Base-by-base conservation (phyloP, 2,113 vertebrate species). In the Pelvicachromis taeniatus region DNA sequence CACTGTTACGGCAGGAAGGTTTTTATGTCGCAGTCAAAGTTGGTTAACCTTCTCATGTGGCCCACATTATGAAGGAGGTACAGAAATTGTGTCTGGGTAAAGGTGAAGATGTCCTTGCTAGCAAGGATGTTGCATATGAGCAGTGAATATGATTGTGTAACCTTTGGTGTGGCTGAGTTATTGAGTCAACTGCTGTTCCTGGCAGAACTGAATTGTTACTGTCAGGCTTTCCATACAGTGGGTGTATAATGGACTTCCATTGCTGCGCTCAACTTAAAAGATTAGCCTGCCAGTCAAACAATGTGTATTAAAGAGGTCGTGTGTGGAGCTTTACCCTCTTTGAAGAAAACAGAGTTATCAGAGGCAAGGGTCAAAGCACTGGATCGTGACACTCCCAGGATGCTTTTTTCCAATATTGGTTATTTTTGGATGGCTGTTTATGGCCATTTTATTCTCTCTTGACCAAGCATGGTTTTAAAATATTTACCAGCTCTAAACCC, bases 151-250 rank as follows among this genome's bases (percentile, higher is more conserved):
- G 88, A 83, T 92, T 90, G 83, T 16, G 56, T 85, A 86, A 93
- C 89, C 92, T 87, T 84, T 91, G 87, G 81, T 14, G 77, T 84
- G 78, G 85, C 81, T 83, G 90, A 88, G 84, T 87, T 91, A 92
- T 92, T 9, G 65, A 91, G 87, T 87, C 81, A 55, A 45, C 81
- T 6, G 33, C 75, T 63, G 73, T 21, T 75, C 38, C 45, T 78
- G 87, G 80, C 80, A 77, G 78, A n/a, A 48, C 59, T 79, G 87
- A 87, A 80, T 85, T 58, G 82, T 80, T 83, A 70, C 84, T 85
- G 86, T 89, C 86, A 81, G 81, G 19, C 68, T 87, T 77, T 78
- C 17, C 55, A 29, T 19, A 54, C 45, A 33, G 70, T 50, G 53
- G 81, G 78, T 56, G 48, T 68, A 3, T 84, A 78, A 88, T 11